Conservation (phyloP, 2,113 vertebrate species). For the Eleginops maclovinus region DNA sequence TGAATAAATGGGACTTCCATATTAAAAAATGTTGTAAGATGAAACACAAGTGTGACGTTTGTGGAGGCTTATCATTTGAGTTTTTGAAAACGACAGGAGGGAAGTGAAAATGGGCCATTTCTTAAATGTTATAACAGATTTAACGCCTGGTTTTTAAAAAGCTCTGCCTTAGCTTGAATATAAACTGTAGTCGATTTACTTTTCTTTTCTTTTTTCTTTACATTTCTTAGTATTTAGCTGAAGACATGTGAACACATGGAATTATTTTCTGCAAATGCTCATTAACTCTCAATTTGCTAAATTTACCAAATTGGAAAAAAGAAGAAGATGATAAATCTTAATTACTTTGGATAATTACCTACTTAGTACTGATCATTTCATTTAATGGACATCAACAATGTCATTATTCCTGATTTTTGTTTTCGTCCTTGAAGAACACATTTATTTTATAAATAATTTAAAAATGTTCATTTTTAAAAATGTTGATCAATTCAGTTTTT, state of each 20-base stretch:
- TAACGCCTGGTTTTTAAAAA: neutral
- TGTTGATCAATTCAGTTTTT: neutral
- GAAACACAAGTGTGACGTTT: neutral
- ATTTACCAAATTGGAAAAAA: neutral
- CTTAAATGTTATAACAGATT: neutral
- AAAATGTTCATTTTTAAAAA: neutral
- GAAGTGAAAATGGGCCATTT: neutral
- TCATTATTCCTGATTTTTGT: neutral
- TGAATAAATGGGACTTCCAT: conserved; percentile 6
- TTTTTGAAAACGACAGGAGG: neutral
- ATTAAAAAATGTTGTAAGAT: neutral
- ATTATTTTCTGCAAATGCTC: neutral
- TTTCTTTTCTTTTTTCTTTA: too few relatives aligned
- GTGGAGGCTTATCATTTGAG: neutral
- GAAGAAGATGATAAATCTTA: neutral
- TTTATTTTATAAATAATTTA: neutral
- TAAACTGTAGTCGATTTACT: neutral
- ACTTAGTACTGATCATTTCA: neutral
- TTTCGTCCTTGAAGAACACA: neutral
- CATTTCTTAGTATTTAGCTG: neutral
- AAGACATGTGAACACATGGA: neutral
- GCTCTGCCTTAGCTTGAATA: neutral
- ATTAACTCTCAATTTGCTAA: neutral
- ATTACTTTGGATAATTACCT: neutral
- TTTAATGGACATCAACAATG: neutral